Conservation (phyloP, 2,797 vertebrate genomes). For the Botia almorhae region DNA sequence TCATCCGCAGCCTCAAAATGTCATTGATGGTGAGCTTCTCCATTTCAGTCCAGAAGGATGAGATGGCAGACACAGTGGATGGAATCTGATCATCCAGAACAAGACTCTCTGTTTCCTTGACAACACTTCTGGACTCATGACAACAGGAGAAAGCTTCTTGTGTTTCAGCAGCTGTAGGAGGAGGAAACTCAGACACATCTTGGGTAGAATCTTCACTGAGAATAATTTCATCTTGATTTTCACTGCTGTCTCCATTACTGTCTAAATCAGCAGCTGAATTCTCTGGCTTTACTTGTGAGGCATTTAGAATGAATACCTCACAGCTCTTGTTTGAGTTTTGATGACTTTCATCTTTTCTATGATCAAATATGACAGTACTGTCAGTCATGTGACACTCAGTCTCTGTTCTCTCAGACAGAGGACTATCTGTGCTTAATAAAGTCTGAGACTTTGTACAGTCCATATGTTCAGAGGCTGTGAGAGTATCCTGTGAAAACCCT, state of each 20-base stretch:
- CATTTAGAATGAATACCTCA: slow-evolving; percentile 10
- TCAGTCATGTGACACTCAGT: slow-evolving; percentile 6
- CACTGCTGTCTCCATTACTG: neutral
- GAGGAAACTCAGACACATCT: slow-evolving; percentile 17
- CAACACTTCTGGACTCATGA: slow-evolving; percentile 24
- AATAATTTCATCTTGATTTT: slow-evolving; percentile 2
- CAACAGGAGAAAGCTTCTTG: neutral
- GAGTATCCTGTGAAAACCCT: neutral
- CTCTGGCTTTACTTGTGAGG: neutral
- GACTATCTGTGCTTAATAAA: neutral
- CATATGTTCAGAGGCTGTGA: neutral
- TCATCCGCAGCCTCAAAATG: slow-evolving; percentile 73
- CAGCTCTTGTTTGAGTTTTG: slow-evolving; percentile 15
- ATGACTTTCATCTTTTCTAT: neutral
- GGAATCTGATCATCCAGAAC: slow-evolving; percentile 48
- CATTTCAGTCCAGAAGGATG: slow-evolving; percentile 83
- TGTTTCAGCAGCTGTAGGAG: neutral
- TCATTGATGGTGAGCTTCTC: slow-evolving; percentile 84
- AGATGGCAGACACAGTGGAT: slow-evolving; percentile 75
- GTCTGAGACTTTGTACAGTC: slow-evolving; percentile 4
- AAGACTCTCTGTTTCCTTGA: slow-evolving; percentile 35
- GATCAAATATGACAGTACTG: slow-evolving; percentile 5
- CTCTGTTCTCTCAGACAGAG: too few relatives aligned
- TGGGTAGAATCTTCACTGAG: neutral
- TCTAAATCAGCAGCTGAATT: neutral